Base-by-base conservation (phyloP, 2,888 invertebrate species). In the Folsomia manolachei region DNA sequence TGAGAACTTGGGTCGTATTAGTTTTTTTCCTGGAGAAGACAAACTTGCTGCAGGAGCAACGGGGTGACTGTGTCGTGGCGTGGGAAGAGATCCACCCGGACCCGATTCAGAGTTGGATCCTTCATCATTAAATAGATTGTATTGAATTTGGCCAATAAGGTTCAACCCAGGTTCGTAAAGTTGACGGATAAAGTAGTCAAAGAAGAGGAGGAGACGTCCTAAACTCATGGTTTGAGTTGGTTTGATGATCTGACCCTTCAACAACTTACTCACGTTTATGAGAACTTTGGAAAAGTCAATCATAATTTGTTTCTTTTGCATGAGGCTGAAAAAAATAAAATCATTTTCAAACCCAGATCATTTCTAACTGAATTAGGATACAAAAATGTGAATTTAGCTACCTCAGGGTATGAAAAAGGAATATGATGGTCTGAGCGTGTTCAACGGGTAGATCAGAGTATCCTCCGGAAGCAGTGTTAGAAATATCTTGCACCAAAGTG, bases 281-380 rank as follows among this genome's bases (percentile, higher is more conserved):
- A 81, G 52, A 7, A 79, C 73, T 39, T 81, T 81, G 18, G 85
- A 80, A 82, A 83, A 82, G 73, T 84, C 83, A 9, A 97, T 87
- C 52, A 97, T 86, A 1, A 97, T 93, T 1, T 93, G 92, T 84
- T 97, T 97, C 85, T 97, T 97, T 85, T 97, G 95, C 94, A 96
- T 95, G 75, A 97, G 86, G 81, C 95, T 95, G 73, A 97, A n/a
- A n/a, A n/a, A n/a, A n/a, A n/a, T n/a, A n/a, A n/a, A n/a, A n/a
- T n/a, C n/a, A n/a, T n/a, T n/a, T n/a, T n/a, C n/a, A n/a, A n/a
- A n/a, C n/a, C n/a, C n/a, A n/a, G n/a, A n/a, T n/a, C n/a, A n/a
- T n/a, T n/a, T n/a, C n/a, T n/a, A n/a, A n/a, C n/a, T n/a, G n/a
- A n/a, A n/a, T n/a, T n/a, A n/a, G n/a, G n/a, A n/a, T n/a, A n/a